These are phyloP conservation scores for Catostylus mosaicus DNA, from an alignment of 30 jellyfish, hydroid and myxozoan genomes.

Conservation along the genomic window DNA sequence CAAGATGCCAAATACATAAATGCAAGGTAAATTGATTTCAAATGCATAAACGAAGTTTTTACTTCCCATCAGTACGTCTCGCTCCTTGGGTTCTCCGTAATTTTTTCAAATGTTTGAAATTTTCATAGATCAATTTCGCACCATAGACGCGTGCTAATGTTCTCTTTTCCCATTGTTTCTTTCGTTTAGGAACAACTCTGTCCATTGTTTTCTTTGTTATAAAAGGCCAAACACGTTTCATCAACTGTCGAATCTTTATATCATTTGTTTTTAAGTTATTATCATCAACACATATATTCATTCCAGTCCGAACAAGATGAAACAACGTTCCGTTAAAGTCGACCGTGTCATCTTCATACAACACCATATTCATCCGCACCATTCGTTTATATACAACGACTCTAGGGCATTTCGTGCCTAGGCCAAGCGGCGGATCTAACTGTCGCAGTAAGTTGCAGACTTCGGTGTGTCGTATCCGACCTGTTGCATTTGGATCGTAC, in stretches of 20 bases:
- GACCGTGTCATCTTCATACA: constrained; percentile 76
- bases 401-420: constrained; percentile 71
- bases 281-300: constrained; percentile 73
- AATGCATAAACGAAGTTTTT: too few species aligned
- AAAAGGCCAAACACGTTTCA: constrained; percentile 74
- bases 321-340: constrained; percentile 81
- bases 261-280: constrained; percentile 83
- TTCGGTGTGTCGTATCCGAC: constrained; percentile 75
- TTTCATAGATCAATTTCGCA: constrained; percentile 78
- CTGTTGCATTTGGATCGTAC: constrained; percentile 73
- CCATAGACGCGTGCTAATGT: constrained; percentile 73
- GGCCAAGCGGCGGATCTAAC: constrained; percentile 68
- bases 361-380: constrained; percentile 89
- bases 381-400: constrained; percentile 70
- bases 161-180: constrained; percentile 63
- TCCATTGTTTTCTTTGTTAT: constrained; percentile 86
- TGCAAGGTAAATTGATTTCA: too few species aligned
- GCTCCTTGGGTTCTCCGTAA: neutral
- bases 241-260: constrained; percentile 70
- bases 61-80: neutral
- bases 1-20: too few species aligned
- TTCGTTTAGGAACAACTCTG: constrained; percentile 79
- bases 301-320: constrained; percentile 90
- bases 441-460: constrained; percentile 60
- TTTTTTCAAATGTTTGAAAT: constrained; percentile 71